Base-by-base conservation (phyloP, 1,140 invertebrate species). In the Drosophila ambigua region DNA sequence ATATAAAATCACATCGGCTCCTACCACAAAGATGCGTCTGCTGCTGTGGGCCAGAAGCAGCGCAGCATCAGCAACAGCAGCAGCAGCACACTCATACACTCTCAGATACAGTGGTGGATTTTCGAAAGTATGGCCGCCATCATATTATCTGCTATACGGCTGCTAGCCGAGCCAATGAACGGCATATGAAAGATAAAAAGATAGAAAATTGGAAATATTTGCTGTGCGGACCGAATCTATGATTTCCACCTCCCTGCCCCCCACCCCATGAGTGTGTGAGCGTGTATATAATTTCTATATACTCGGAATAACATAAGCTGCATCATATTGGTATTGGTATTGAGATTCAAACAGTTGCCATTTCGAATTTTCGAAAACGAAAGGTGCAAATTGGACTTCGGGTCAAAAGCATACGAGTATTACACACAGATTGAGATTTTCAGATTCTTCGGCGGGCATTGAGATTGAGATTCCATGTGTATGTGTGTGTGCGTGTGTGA, bases 161-260 rank as follows among this genome's bases (percentile, higher is more conserved):
- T 73, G 67, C 77, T 73, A 63, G 77, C 54, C 60, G 50, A 58
- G 71, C 83, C 83, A 88, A 78, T 87, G 82, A 68, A 85, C 69
- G 77, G 77, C 60, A 85, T 85, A 87, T 81, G 71, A 87, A 85
- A 77, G 72, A 80, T 80, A 79, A 81, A 75, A 81, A 77, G 75
- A 84, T 80, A 77, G 77, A 87, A 87, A 85, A 85, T 85, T 85
- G 82, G 82, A 87, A 85, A 88, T 85, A 87, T 87, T 82, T 82
- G 62, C 77, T 50, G 54, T 68, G 57, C 58, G 45, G 35, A n/a
- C 31, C 63, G 50, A 67, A 69, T 68, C 72, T 74, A 65, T 85
- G 81, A 66, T 57, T 73, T 66, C 23, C 23, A 23, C 23, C 23
- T 3, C 23, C 31, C 35, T 20, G 20, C 20, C 35, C 35, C 4